phyloP scores from a whole-genome alignment of 1,140 invertebrate species.

The Steinernema khuongi region DNA sequence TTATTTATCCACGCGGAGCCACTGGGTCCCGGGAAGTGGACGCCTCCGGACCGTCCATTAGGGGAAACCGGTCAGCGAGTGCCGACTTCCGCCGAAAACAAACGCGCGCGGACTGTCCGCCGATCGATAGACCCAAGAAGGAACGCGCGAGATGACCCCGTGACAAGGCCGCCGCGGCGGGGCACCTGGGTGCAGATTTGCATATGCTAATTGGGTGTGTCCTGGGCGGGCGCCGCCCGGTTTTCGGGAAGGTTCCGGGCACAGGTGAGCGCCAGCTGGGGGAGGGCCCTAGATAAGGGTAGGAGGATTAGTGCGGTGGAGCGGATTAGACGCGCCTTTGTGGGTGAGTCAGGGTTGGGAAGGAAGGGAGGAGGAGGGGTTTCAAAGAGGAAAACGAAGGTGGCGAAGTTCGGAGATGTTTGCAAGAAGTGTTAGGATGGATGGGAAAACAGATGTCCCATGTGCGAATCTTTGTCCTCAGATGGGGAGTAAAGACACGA shows the following conservation, averaged over 20 bases:
- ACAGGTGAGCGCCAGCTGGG: neutral
- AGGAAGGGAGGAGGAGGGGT: neutral
- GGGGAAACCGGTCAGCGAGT: neutral
- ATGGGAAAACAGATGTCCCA: too few relatives aligned
- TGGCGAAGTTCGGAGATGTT: neutral
- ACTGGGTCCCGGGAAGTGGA: too few relatives aligned
- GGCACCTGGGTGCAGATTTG: constrained; percentile 10
- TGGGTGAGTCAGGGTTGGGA: neutral
- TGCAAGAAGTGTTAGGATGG: neutral
- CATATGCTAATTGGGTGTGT: neutral
- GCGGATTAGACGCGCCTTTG: neutral
- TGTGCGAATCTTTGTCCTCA: too few relatives aligned
- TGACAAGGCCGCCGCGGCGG: neutral
- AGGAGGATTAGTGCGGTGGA: neutral
- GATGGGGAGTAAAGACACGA: too few relatives aligned
- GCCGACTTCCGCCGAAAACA: neutral
- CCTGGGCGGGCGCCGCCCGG: neutral
- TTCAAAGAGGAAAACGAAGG: neutral
- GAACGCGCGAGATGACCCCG: neutral
- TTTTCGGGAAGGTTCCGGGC: neutral
- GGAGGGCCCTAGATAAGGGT: neutral
- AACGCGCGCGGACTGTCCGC: neutral
- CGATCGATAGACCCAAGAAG: neutral
- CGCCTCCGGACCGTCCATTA: too few relatives aligned
- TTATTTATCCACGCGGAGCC: too few relatives aligned